Base-by-base conservation (phyloP, 2,888 invertebrate species). In the Dicranocentrus wangi region DNA sequence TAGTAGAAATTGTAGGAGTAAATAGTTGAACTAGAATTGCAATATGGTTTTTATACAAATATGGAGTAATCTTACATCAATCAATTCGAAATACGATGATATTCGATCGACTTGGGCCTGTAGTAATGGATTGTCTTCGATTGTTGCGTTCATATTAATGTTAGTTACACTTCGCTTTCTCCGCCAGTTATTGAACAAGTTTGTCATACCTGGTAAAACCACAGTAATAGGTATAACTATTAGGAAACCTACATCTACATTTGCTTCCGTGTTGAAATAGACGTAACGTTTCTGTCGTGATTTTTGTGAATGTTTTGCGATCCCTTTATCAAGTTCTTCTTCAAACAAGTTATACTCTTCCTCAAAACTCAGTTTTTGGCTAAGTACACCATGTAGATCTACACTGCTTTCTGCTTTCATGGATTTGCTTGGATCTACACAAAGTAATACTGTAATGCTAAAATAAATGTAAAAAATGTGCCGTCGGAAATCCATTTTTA, bases 221-320 rank as follows among this genome's bases (percentile, higher is more conserved):
- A 86, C 65, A 13, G 86, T 85, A 2, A 87, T 81, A 0, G 87
- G 87, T 19, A 85, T 84, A 15, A 83, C 81, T 8, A 85, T 47
- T 8, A 87, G 81, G 43, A 84, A 82, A 73, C 85, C 87, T 5
- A 87, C 82, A 39, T 85, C 84, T 27, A 86, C 63, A 17, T 83
- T 84, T 0, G 84, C 83, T 42, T 81, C 76, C 1, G 83, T 72
- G 51, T 83, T 83, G 5, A 65, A 43, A 21, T 80, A 81, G 0
- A 82, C 47, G 25, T 61, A 83, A 5, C 83, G 81, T 28, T 78
- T 78, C 10, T 75, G 69, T 25, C 83, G 51, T 1, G 71, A 79
- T 27, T 66, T 79, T 25, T 51, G 70, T 1, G 21, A 19, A 0
- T 10, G 7, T 28, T 78, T 78, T 0, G 71, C 39, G 2, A 25